Conservation (phyloP, 2,113 vertebrate genomes). For the Pelobates fuscus region DNA sequence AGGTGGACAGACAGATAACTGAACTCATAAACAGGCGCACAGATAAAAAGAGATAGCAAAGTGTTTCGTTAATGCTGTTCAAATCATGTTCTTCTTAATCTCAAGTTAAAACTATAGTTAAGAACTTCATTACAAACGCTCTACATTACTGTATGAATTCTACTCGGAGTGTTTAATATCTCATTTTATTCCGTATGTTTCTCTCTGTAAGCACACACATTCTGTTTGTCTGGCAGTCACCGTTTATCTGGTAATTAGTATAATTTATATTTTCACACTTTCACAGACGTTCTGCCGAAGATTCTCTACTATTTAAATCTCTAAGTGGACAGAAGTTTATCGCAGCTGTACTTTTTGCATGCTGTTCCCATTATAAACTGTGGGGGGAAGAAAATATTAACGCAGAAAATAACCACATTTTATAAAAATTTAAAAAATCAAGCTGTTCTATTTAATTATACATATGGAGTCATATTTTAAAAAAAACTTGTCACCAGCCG, state of each 20-base stretch:
- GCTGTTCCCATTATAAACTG: slow-evolving; percentile 11
- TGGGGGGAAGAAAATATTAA: not conserved
- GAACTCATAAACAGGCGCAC: not conserved
- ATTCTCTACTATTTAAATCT: slow-evolving; percentile 39
- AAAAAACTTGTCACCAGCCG: no score
- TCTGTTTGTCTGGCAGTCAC: not conserved
- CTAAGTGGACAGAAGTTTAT: slow-evolving; percentile 25
- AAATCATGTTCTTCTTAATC: no score
- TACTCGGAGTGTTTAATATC: not conserved
- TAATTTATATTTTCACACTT: slow-evolving; percentile 17
- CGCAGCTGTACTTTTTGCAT: not conserved
- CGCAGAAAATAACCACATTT: not conserved
- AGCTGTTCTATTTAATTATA: slow-evolving; percentile 2
- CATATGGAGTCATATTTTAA: not conserved
- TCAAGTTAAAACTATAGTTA: no score
- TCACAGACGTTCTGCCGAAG: not conserved
- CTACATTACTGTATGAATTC: no score
- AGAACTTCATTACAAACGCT: no score
- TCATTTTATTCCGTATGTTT: not conserved
- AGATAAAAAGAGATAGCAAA: no score
- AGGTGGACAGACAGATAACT: no score
- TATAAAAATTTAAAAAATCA: not conserved
- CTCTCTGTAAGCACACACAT: not conserved
- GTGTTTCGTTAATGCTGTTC: no score
- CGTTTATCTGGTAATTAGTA: slow-evolving; percentile 17